phyloP scores from a whole-genome alignment of 2,113 vertebrate genomes.

The Toxostoma redivivum region DNA sequence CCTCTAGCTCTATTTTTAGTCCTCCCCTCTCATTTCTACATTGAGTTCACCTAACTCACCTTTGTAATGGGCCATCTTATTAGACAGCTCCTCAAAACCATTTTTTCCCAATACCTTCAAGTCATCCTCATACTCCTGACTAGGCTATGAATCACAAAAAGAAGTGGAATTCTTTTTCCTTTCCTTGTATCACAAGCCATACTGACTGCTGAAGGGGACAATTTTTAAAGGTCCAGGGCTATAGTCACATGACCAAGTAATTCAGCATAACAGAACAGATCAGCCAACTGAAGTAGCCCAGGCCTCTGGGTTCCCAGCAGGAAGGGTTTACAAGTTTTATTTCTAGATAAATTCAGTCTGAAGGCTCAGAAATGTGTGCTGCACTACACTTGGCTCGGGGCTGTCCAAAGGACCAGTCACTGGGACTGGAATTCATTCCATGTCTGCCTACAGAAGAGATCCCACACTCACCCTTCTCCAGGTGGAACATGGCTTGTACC shows the following conservation, averaged over 20 bases:
- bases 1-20: neutral
- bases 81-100: neutral
- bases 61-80: neutral
- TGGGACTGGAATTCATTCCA: neutral
- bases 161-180: neutral
- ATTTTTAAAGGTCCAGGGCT: neutral
- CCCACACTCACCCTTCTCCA: neutral
- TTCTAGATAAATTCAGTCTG: neutral
- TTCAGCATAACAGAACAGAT: neutral
- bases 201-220: neutral
- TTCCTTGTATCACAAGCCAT: neutral
- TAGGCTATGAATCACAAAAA: neutral
- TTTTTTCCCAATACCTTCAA: neutral
- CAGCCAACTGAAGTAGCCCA: neutral
- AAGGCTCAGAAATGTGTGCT: neutral
- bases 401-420: accelerated
- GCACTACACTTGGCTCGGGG: accelerated
- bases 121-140: neutral
- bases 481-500: neutral
- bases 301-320: neutral
- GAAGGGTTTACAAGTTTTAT: neutral
- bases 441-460: neutral
- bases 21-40: neutral
- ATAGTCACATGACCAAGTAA: neutral
- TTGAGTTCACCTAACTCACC: accelerated